phyloP scores from a whole-genome alignment of 2,888 invertebrate species.

The Lepidonotus clava region DNA sequence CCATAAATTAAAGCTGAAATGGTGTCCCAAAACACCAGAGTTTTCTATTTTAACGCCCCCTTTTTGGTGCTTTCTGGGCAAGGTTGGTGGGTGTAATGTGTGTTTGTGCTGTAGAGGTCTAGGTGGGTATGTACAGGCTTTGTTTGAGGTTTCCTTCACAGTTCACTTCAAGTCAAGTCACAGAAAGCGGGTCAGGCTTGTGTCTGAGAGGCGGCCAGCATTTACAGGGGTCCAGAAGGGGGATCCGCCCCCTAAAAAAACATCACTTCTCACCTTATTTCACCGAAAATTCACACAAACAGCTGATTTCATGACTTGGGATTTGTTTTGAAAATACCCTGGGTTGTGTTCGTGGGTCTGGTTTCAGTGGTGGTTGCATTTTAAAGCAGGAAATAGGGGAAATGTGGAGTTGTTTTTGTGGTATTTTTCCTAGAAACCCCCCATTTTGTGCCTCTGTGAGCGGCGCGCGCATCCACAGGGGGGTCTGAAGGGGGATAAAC shows the following conservation, averaged over 20 bases:
- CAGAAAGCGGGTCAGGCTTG: slow-evolving; percentile 21
- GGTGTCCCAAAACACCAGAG: no score
- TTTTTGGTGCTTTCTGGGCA: no score
- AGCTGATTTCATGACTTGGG: neutral
- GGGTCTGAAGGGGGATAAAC: neutral
- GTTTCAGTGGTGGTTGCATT: neutral
- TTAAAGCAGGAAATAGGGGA: neutral
- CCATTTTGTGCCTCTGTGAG: neutral
- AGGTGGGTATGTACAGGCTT: no score
- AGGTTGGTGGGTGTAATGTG: no score
- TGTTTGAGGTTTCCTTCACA: neutral
- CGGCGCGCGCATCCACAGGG: slow-evolving; percentile 12
- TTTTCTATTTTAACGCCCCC: no score
- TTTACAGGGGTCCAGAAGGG: neutral
- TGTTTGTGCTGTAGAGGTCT: no score
- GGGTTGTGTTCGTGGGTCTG: neutral
- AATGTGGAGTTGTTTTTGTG: slow-evolving; percentile 10
- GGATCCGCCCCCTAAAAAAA: neutral
- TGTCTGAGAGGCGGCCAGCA: slow-evolving; percentile 17
- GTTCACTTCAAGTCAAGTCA: slow-evolving; percentile 26
- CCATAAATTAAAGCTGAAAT: no score
- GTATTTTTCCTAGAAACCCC: neutral
- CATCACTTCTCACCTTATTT: neutral
- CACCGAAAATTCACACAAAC: neutral
- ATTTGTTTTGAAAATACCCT: neutral